Evolutionary conservation across 2,888 invertebrate genomes (phyloP).

Genomic region (Auanema freiburgensis): DNA sequence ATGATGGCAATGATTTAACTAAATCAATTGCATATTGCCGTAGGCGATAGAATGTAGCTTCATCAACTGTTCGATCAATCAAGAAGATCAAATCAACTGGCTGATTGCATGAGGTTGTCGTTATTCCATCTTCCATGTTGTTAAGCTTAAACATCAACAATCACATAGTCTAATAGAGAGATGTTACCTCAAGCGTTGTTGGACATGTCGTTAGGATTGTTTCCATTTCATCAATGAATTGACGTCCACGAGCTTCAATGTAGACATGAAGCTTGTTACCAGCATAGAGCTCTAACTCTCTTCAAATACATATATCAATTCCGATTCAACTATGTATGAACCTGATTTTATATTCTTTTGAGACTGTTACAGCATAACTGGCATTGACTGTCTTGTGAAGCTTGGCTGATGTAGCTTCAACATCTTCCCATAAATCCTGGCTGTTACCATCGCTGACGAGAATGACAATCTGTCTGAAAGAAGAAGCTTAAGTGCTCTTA

Average conservation of each 20-base stretch:
- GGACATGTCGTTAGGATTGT: no score
- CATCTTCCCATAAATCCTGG: constrained; percentile 48
- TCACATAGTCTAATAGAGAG: no score
- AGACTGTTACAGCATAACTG: constrained; percentile 49
- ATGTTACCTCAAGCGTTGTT: no score
- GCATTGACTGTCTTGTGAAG: constrained; percentile 33
- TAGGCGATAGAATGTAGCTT: constrained; percentile 36
- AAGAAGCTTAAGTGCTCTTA: neutral
- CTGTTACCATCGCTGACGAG: constrained; percentile 54
- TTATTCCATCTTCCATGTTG: neutral
- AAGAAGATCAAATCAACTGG: constrained; percentile 50
- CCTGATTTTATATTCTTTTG: constrained; percentile 49
- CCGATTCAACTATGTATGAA: constrained; percentile 8
- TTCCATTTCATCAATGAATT: constrained; percentile 41
- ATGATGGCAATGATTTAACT: constrained; percentile 38
- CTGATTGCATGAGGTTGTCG: constrained; percentile 30
- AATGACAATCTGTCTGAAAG: constrained; percentile 44
- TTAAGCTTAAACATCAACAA: neutral
- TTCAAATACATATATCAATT: constrained; percentile 41
- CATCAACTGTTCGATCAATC: constrained; percentile 44
- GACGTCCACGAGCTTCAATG: constrained; percentile 45
- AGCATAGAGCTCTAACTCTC: constrained; percentile 19
- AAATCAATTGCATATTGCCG: constrained; percentile 43
- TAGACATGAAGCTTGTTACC: constrained; percentile 50
- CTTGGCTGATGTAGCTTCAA: constrained; percentile 29